A percentile compares a stretch with the other conserved stretches of the same genome.
Conservation (phyloP, 2,888 invertebrate genomes). For the Gasteruption jaculator region DNA sequence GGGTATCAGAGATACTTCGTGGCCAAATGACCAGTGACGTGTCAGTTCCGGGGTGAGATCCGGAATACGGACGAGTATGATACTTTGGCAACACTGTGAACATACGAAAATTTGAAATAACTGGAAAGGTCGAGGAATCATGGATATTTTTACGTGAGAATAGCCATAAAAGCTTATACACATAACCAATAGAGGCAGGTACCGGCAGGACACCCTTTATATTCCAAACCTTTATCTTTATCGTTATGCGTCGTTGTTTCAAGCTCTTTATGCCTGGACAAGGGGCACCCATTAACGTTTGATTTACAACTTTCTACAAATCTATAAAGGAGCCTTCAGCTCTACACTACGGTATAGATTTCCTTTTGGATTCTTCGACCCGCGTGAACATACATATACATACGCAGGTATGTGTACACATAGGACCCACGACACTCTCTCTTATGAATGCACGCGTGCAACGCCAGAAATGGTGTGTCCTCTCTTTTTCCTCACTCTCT, state of each 20-base stretch:
- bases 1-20: no score
- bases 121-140: no score
- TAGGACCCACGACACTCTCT: constrained; percentile 10
- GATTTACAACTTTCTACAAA: constrained; percentile 51
- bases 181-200: constrained; percentile 18
- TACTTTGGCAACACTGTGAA: no score
- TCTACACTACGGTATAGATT: constrained; percentile 30
- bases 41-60: no score
- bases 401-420: constrained; percentile 5
- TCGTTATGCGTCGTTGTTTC: constrained; percentile 49
- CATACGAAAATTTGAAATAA: no score
- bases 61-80: no score
- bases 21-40: no score
- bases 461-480: constrained; percentile 4
- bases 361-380: no score
- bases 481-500: constrained; percentile 10
- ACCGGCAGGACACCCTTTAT: constrained; percentile 27
- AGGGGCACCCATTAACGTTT: constrained; percentile 49
- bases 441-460: not conserved
- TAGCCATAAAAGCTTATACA: constrained; percentile 31
- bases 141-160: no score
- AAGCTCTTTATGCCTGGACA: constrained; percentile 48
- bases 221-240: constrained; percentile 44
- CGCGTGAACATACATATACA: constrained; percentile 9
- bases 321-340: constrained; percentile 45